Evolutionary conservation across 2,888 invertebrate genomes (phyloP).

Genomic region (Clivina fossor): DNA sequence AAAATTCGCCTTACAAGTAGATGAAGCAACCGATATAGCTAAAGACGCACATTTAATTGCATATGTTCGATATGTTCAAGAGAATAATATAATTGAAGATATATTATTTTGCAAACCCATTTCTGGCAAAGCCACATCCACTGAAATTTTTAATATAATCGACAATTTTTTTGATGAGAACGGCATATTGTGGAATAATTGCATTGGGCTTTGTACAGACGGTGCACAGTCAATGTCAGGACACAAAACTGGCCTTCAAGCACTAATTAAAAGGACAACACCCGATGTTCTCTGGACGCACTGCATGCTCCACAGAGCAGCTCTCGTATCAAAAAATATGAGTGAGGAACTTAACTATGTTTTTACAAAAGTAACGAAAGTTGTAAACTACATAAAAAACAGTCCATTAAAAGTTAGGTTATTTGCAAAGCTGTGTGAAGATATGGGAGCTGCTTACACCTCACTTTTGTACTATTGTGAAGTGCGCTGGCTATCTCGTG

Average conservation of each 20-base stretch:
- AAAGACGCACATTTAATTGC: conserved; percentile 43
- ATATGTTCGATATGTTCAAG: conserved; percentile 25
- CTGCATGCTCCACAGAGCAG: conserved; percentile 30
- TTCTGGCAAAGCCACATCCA: conserved; percentile 28
- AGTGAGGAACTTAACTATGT: conserved; percentile 21
- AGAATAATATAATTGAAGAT: conserved; percentile 21
- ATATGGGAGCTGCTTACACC: conserved; percentile 3
- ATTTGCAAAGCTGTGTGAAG: conserved; percentile 18
- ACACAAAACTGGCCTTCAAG: conserved; percentile 20
- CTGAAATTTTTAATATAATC: conserved; percentile 31
- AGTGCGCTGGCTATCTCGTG: conserved; percentile 13
- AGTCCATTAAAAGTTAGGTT: conserved; percentile 26
- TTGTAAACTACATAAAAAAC: conserved; percentile 27
- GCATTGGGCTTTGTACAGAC: conserved; percentile 34
- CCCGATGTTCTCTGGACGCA: conserved; percentile 27
- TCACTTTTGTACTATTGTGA: conserved; percentile 14
- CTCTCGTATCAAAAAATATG: conserved; percentile 27
- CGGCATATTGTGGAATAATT: conserved; percentile 23
- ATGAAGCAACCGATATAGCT: conserved; percentile 43
- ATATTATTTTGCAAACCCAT: conserved; percentile 31
- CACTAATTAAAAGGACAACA: conserved; percentile 17
- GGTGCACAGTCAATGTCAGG: conserved; percentile 32
- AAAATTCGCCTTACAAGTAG: conserved; percentile 43
- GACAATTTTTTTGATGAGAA: conserved; percentile 29
- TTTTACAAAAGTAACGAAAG: conserved; percentile 20